Conservation (phyloP, 2,797 vertebrate genomes). For the Leptoclinus maculatus region DNA sequence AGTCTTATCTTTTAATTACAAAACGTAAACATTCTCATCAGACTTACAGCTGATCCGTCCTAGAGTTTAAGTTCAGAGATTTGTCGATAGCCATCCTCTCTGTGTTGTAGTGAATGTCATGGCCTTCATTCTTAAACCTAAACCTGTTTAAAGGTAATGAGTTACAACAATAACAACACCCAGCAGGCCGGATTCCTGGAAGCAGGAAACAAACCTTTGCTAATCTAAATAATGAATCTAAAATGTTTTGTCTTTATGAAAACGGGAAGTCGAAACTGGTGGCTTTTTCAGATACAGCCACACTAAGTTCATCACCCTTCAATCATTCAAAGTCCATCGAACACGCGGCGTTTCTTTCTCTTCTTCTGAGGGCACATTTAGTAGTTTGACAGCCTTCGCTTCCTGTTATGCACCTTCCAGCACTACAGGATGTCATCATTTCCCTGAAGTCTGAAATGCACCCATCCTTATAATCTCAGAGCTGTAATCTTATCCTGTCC, state of each 20-base stretch:
- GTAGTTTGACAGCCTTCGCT: not conserved
- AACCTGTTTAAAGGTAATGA: slow-evolving; percentile 10
- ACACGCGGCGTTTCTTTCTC: too few relatives aligned
- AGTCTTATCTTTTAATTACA: not conserved
- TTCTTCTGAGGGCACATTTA: slow-evolving; percentile 8
- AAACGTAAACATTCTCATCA: not conserved
- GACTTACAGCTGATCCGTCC: not conserved
- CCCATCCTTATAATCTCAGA: not conserved
- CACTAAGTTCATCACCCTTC: not conserved
- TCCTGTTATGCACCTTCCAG: not conserved
- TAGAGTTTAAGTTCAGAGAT: too few relatives aligned
- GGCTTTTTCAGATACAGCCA: not conserved
- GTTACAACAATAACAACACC: not conserved
- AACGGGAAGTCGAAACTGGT: not conserved
- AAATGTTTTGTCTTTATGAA: not conserved
- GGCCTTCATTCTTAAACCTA: not conserved
- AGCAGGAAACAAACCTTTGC: not conserved
- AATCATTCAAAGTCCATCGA: too few relatives aligned
- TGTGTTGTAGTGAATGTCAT: not conserved
- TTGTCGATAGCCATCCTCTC: not conserved
- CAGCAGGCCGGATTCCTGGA: not conserved
- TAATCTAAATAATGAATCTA: too few relatives aligned
- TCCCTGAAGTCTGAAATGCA: not conserved
- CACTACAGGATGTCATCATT: not conserved
- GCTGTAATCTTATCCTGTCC: not conserved